A percentile compares a stretch with the other conserved stretches of the same genome.
These are phyloP conservation scores for Helostoma temminkii DNA, from an alignment of 2,797 vertebrate genomes.

Conservation along the genomic window DNA sequence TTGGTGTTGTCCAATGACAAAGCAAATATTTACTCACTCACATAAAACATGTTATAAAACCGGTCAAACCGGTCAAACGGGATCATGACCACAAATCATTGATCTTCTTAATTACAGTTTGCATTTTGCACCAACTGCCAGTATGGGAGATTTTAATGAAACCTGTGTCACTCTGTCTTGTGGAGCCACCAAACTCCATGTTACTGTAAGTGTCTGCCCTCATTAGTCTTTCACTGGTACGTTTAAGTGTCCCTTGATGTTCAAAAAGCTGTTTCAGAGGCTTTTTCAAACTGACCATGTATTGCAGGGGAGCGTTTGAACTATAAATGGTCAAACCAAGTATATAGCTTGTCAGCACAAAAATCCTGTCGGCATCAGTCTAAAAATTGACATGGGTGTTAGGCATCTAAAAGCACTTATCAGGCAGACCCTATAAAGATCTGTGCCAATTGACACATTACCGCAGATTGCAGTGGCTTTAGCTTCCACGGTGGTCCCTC, in stretches of 20 bases:
- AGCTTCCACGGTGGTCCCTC: conserved; percentile 20
- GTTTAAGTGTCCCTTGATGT: conserved; percentile 42
- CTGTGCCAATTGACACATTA: conserved; percentile 49
- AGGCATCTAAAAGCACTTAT: conserved; percentile 48
- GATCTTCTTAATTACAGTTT: conserved; percentile 35
- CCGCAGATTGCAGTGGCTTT: conserved; percentile 31
- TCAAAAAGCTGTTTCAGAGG: conserved; percentile 19
- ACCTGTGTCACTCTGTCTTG: conserved; percentile 47
- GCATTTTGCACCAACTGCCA: conserved; percentile 32
- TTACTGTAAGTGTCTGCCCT: conserved; percentile 29
- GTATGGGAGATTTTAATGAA: conserved; percentile 53
- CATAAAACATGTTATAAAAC: too few species aligned
- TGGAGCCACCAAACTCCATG: conserved; percentile 37
- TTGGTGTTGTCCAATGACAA: conserved; percentile 14
- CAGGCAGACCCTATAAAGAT: conserved; percentile 10
- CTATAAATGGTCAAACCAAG: conserved; percentile 23
- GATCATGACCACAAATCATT: conserved; percentile 9
- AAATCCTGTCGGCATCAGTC: conserved; percentile 18
- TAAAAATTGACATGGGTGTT: conserved; percentile 38
- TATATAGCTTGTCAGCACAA: conserved; percentile 20
- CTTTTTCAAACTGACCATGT: not conserved
- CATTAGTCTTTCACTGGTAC: conserved; percentile 42
- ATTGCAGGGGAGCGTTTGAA: conserved; percentile 13
- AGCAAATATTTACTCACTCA: conserved; percentile 21
- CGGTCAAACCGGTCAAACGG: too few species aligned